Evolutionary conservation across 2,113 vertebrate genomes (phyloP).

Genomic region (Tragelaphus scriptus): DNA sequence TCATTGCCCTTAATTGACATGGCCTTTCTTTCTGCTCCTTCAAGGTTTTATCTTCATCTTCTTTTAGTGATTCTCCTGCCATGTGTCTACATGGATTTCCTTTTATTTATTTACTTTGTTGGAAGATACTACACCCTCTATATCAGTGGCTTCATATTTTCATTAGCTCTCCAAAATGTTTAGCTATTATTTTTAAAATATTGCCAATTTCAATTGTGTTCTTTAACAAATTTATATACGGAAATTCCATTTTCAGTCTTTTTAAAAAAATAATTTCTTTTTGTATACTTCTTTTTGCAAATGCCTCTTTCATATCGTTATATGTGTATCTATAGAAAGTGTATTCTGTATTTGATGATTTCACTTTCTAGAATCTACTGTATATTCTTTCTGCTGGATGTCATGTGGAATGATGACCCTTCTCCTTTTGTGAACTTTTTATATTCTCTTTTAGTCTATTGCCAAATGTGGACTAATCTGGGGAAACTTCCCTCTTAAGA

Average conservation of each 20-base stretch:
- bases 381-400: not conserved
- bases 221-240: not conserved
- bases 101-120: not conserved
- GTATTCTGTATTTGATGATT: not conserved
- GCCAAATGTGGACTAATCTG: not conserved
- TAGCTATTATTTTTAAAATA: not conserved
- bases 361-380: not conserved
- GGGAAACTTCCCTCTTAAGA: not conserved
- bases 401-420: too few relatives aligned
- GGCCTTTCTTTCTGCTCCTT: not conserved
- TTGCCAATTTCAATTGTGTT: not conserved
- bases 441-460: not conserved
- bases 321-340: not conserved
- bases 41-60: slow-evolving; percentile 10
- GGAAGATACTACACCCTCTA: not conserved
- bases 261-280: not conserved
- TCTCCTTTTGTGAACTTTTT: not conserved
- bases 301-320: not conserved
- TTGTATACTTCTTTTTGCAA: not conserved
- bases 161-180: not conserved
- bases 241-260: not conserved
- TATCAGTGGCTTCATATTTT: not conserved
- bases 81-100: not conserved
- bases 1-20: not conserved
- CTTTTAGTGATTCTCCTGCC: not conserved